Evolutionary conservation across 2,113 vertebrate genomes (phyloP), one percentile per base, ranked within the genome.

Genomic region (Indicator indicator): DNA sequence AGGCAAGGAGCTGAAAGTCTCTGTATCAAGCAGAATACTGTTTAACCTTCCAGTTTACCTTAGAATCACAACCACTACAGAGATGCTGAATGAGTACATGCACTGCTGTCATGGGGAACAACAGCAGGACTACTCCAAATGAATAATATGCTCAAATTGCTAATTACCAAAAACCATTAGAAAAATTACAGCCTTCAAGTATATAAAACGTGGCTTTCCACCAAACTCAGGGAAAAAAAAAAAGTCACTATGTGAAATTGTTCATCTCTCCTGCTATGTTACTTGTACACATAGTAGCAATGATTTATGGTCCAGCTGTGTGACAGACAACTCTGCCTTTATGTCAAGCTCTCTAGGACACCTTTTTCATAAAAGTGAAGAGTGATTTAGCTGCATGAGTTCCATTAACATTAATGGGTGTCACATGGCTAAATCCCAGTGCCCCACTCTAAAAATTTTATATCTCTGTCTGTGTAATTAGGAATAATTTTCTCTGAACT

Each of bases 361-460:
- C 83, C 89, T 90, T 75, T 56, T 83, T 19, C 77, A 94, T 62
- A 75, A 48, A 73, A 79, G 42, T 46, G 62, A 65, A 65, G 58
- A 59, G 74, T 67, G 77, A 92, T 94, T 95, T 86, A 90, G 26
- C 94, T 86, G 87, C 32, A 4, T 52, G 94, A 89, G 64, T 59
- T 32, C 71, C 71, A 95, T 95, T 95, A 95, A 70, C 94, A 83
- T 72, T 93, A 96, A 96, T 88, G 83, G 79, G 68, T 69, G 79
- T 91, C 96, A 96, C 94, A 65, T 9, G 32, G 92, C 56, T 91
- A 95, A 91, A 91, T 64, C 89, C 83, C 88, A 27, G 12, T 33
- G 69, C 17, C 83, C 60, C 78, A 17, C 73, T 95, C 82, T 60
- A 36, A 88, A 88, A 95, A 90, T 36, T 55, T 76, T 56, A 1